Evolutionary conservation across 2,888 invertebrate genomes (phyloP), one percentile per base, ranked within the genome.

Genomic region (Lapara coniferarum): DNA sequence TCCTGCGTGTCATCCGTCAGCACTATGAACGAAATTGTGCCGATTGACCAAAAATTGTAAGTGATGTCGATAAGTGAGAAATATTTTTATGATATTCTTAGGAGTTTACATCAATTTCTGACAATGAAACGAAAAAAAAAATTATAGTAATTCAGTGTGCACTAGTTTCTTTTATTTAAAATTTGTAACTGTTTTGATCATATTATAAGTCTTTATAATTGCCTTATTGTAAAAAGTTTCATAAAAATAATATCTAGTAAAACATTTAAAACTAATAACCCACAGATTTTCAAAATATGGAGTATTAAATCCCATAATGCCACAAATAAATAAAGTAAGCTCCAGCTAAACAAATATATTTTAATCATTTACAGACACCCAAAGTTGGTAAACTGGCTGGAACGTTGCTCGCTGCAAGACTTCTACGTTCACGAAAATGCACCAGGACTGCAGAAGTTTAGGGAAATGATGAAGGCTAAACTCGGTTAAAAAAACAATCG

Each of bases 1-100:
- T 91, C 94, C 72, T 91, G 95, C 53, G 90, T 90, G 3, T 90
- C 95, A 13, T 90, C 92, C 12, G 87, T 95, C 30, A 93, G 94
- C 73, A 86, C 94, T 0, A 78, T 94, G 72, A 81, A 89, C 63
- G 83, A 78, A 49, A 71, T 91, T 7, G 0, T 85, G 2, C 85
- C 88, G 0, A 83, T 91, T 46, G 84, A 89, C 69, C 75, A 71
- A 30, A 71, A 76, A 8, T 71, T 73, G 90, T 92, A 79, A 84
- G 88, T 3, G 19, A 25, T 30, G 10, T 37, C 37, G 37, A 37
- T 37, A 8, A 37, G 5, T 37, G 8, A 37, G 37, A 37, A 7
- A 37, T 7, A 7, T 37, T 37, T 37, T 7, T 8, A 37, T 30
- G n/a, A 30, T n/a, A 49, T 12, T 19, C 3, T 19, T 49, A 63